A percentile compares a stretch with the other conserved stretches of the same genome.
Conservation (phyloP, 2,888 invertebrate species). For the Drosophila formosana region DNA sequence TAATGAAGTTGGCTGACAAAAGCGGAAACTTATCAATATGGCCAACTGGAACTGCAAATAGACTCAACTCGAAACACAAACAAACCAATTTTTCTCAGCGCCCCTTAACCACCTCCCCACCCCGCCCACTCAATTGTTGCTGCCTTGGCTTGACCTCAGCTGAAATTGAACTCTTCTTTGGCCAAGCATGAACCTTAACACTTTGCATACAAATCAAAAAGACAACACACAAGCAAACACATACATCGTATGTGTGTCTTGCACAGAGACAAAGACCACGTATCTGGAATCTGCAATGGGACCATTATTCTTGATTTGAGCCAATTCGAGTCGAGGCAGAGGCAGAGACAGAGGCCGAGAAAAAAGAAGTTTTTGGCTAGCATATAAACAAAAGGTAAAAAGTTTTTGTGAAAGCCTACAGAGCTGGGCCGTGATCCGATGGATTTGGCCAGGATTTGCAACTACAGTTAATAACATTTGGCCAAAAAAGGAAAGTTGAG, state of each 20-base stretch:
- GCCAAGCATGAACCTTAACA: conserved; percentile 66
- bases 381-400: conserved; percentile 72
- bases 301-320: conserved; percentile 79
- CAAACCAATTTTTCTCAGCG: conserved; percentile 54
- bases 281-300: conserved; percentile 70
- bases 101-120: too few species aligned
- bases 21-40: conserved; percentile 72
- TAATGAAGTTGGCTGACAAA: conserved; percentile 68
- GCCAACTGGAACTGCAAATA: conserved; percentile 68
- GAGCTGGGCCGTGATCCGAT: conserved; percentile 54
- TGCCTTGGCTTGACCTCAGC: conserved; percentile 36
- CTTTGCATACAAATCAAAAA: conserved; percentile 78
- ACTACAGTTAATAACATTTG: conserved; percentile 74
- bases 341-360: background rate
- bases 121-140: conserved; percentile 1
- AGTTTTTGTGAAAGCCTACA: conserved; percentile 58
- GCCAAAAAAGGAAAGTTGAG: conserved; percentile 52
- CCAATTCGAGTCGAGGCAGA: conserved; percentile 4
- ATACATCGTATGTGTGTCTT: conserved; percentile 17
- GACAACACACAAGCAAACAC: conserved; percentile 38
- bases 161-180: conserved; percentile 71
- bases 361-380: conserved; percentile 55
- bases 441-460: conserved; percentile 73
- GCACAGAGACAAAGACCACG: conserved; percentile 31
- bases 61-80: conserved; percentile 62